Evolutionary conservation across 2,113 vertebrate species (phyloP).

Genomic region (Tylochromis polylepis): DNA sequence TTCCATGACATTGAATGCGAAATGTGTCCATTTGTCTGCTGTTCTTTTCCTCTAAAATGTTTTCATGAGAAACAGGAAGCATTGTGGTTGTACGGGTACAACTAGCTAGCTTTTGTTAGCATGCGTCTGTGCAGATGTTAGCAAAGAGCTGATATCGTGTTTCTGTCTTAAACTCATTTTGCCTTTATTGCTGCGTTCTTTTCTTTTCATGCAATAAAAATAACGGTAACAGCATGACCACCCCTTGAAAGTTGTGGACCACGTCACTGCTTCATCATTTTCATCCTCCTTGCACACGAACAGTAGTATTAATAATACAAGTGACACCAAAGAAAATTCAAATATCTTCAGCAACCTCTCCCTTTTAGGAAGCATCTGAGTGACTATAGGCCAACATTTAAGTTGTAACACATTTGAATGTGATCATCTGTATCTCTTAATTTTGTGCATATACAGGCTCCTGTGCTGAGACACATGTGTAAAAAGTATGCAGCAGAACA

Average conservation of each 20-base stretch:
- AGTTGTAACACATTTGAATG: not conserved
- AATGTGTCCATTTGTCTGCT: not conserved
- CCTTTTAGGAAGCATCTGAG: not conserved
- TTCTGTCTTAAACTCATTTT: not conserved
- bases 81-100: no score
- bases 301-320: fast-evolving
- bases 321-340: not conserved
- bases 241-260: no score
- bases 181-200: fast-evolving
- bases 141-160: fast-evolving
- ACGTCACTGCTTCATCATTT: fast-evolving
- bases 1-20: not conserved
- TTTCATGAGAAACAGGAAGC: not conserved
- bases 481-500: not conserved
- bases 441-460: not conserved
- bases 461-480: not conserved
- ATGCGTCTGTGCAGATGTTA: not conserved
- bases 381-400: not conserved
- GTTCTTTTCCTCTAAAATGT: not conserved
- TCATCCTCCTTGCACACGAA: not conserved
- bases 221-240: no score
- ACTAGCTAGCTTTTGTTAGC: not conserved
- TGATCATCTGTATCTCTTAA: not conserved
- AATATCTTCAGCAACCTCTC: not conserved
- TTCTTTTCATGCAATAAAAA: not conserved